Conservation (phyloP, 1,140 invertebrate species). For the Stratiolaelaps scimitus region DNA sequence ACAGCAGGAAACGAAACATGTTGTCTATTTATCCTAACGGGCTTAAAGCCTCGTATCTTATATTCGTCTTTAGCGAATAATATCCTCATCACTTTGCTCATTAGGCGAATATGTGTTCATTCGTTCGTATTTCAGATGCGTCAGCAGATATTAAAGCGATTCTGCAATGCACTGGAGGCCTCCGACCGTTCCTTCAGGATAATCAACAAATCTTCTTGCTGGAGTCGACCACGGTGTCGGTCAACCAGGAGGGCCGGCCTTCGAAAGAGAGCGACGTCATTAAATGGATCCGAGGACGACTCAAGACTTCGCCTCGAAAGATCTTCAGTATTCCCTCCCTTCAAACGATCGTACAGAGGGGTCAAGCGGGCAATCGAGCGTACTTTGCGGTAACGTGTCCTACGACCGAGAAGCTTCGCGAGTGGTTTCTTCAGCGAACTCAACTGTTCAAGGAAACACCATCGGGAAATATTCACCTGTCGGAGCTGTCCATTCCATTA, state of each 20-base stretch:
- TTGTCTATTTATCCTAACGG: no score
- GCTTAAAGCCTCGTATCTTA: no score
- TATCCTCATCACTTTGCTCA: no score
- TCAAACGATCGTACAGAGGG: background rate
- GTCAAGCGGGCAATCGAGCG: background rate
- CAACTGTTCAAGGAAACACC: conserved; percentile 26
- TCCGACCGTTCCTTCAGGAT: conserved; percentile 6
- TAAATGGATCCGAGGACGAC: conserved; percentile 19
- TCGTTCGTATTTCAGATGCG: conserved; percentile 10
- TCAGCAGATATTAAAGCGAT: conserved; percentile 24
- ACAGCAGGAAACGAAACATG: no score
- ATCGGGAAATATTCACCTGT: background rate
- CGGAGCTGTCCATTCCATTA: background rate
- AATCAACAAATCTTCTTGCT: background rate
- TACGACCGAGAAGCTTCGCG: background rate
- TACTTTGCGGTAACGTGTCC: conserved; percentile 7
- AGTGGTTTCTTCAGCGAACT: conserved; percentile 20
- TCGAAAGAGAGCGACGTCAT: conserved; percentile 22
- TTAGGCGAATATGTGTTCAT: no score
- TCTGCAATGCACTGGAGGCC: conserved; percentile 1
- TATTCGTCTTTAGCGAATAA: no score
- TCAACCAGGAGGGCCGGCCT: background rate
- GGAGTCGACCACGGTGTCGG: background rate
- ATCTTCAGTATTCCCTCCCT: conserved; percentile 11
- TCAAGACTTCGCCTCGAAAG: conserved; percentile 6